A percentile compares a stretch with the other conserved stretches of the same genome.
Evolutionary conservation across 2,888 invertebrate species (phyloP).

Genomic region (Eudemis profundana): DNA sequence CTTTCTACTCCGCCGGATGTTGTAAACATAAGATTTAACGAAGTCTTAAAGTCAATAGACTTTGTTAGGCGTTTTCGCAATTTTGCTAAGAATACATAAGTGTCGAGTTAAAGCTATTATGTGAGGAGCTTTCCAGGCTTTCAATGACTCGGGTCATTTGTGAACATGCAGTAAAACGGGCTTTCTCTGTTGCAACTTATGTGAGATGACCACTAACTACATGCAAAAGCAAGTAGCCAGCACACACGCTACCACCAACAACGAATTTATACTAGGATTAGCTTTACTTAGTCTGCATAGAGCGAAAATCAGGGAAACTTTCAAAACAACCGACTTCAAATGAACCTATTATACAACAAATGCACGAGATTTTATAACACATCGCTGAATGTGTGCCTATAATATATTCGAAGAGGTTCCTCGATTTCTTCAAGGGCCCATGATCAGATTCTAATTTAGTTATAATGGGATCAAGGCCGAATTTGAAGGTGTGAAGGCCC

Average conservation of each 20-base stretch:
- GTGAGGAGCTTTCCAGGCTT: constrained; percentile 39
- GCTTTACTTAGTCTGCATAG: no score
- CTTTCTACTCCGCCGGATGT: constrained; percentile 27
- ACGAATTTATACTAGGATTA: not conserved
- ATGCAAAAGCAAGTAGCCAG: not conserved
- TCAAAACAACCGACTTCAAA: no score
- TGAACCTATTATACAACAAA: no score
- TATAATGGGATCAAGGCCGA: no score
- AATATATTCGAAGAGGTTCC: no score
- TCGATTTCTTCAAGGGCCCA: no score
- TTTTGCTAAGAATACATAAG: constrained; percentile 16
- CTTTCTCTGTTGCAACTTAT: constrained; percentile 28
- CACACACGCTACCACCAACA: not conserved
- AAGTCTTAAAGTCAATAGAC: not conserved
- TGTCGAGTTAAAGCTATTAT: constrained; percentile 13
- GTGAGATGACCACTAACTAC: constrained; percentile 7
- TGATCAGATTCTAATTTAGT: no score
- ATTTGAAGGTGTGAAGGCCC: no score
- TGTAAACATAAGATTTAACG: constrained; percentile 20
- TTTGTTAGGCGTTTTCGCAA: constrained; percentile 14
- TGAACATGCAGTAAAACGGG: constrained; percentile 17
- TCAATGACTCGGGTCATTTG: constrained; percentile 24
- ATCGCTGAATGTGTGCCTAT: no score
- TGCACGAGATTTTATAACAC: no score
- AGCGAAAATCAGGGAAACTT: no score